These are phyloP conservation scores for Drosophila pseudoananassae DNA, from an alignment of 1,140 invertebrate species.

Conservation along the genomic window DNA sequence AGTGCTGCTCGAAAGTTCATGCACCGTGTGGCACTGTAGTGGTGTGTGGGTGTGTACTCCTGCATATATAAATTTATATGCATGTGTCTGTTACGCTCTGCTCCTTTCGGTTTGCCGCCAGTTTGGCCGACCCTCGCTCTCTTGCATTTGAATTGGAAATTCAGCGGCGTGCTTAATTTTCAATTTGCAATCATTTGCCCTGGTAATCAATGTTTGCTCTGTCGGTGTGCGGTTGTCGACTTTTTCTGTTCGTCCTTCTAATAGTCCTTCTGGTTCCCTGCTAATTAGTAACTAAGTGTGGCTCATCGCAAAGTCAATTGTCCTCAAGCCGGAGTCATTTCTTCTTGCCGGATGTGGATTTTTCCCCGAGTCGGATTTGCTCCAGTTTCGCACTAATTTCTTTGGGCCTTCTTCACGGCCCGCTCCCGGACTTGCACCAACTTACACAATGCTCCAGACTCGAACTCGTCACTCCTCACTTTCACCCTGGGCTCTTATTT, in stretches of 20 bases:
- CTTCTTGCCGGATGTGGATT: slow-evolving; percentile 2
- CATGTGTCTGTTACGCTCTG: slow-evolving; percentile 60
- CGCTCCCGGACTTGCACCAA: slow-evolving; percentile 22
- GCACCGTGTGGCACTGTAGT: slow-evolving; percentile 60
- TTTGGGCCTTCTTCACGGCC: slow-evolving; percentile 14
- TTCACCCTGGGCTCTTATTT: slow-evolving; percentile 60
- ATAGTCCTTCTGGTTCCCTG: slow-evolving; percentile 18
- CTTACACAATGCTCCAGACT: slow-evolving; percentile 42
- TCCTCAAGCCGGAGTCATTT: slow-evolving; percentile 28
- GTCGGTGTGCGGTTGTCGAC: slow-evolving; percentile 33
- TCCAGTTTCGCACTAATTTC: slow-evolving; percentile 32
- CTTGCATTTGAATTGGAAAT: slow-evolving; percentile 78
- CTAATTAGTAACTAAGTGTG: slow-evolving; percentile 71
- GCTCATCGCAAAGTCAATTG: slow-evolving; percentile 58
- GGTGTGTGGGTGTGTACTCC: background rate
- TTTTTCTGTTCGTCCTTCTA: slow-evolving; percentile 25
- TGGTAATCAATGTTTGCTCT: slow-evolving; percentile 67
- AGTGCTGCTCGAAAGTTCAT: slow-evolving; percentile 81
- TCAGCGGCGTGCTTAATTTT: slow-evolving; percentile 72
- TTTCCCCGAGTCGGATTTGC: slow-evolving; percentile 27
- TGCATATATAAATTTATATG: slow-evolving; percentile 60
- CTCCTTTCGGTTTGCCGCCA: slow-evolving; percentile 44
- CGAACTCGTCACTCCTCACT: slow-evolving; percentile 45
- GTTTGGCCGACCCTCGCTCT: slow-evolving; percentile 32
- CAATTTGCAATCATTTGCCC: slow-evolving; percentile 77